Evolutionary conservation across 1,140 invertebrate species (phyloP), one percentile per base, ranked within the genome.

Genomic region (Trichonephila inaurata): DNA sequence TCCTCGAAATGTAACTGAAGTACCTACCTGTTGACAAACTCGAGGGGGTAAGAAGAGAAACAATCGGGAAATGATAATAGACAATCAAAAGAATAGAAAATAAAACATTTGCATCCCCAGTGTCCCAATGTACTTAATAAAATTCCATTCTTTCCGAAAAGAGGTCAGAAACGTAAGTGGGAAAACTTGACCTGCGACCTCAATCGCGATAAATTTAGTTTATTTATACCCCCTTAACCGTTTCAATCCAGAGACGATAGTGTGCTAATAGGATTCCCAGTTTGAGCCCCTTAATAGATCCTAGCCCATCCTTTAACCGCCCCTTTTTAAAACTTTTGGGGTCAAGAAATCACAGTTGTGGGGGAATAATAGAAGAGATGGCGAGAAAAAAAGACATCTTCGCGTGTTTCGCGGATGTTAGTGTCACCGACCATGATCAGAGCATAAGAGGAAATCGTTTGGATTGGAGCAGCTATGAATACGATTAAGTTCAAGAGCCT

Each of bases 221-320:
- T 88, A 88, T 88, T 88, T 88, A 88, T 88, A 64, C 86, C 24
- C 62, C 83, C 83, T 61, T 85, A 85, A 60, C n/a, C 51, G 83
- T 6, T 77, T 77, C 24, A 18, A 61, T 85, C 51, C 24, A 58
- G 10, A 44, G 16, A 88, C 86, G 51, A 88, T 88, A 88, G 21
- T 66, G 61, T 58, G 60, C 86, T 88, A 88, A 88, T 88, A 88
- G 86, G 86, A 58, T 58, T n/a, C 82, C 82, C 28, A 58, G 82
- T 58, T 60, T 14, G 18, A 44, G 82, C 82, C 82, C 82, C 82
- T 58, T 83, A 83, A 83, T 83, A 60, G 44, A 51, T 18, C n/a
- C 21, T 10, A 58, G 14, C 51, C 44, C 44, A 21, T 58, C 82
- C 72, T 77, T 14, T 77, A 14, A 33, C 72, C 72, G 24, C 51